phyloP scores from a whole-genome alignment of 1,140 invertebrate species.

The Zophobas atratus region DNA sequence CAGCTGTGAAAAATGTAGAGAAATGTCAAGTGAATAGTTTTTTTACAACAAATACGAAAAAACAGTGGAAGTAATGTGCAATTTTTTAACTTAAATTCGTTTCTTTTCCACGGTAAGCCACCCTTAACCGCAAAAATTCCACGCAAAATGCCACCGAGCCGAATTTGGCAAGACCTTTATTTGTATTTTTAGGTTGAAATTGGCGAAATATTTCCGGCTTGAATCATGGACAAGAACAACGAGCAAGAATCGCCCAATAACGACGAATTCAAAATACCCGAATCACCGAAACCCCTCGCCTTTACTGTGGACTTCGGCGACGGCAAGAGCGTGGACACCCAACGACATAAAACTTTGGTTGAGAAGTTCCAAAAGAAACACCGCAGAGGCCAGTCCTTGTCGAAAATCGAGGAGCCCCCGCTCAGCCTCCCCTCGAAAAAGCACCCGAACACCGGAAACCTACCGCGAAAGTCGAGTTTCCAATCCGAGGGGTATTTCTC shows the following conservation, averaged over 20 bases:
- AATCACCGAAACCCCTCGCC: constrained; percentile 69
- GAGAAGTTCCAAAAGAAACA: constrained; percentile 81
- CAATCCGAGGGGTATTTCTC: constrained; percentile 81
- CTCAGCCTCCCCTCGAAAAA: constrained; percentile 54
- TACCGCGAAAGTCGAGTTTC: constrained; percentile 74
- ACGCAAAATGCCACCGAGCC: background rate
- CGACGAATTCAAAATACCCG: constrained; percentile 51
- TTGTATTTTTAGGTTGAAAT: constrained; percentile 48
- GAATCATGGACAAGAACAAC: constrained; percentile 60
- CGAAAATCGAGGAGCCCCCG: constrained; percentile 70
- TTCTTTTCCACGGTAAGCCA: background rate
- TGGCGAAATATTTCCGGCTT: constrained; percentile 53
- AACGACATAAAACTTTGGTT: constrained; percentile 76
- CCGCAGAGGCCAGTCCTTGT: constrained; percentile 79
- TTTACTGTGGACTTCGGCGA: constrained; percentile 81
- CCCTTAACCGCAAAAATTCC: background rate
- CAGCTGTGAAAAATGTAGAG: constrained; percentile 35
- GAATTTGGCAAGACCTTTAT: constrained; percentile 31
- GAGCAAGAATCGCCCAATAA: constrained; percentile 40
- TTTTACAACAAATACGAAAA: background rate
- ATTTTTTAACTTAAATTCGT: background rate
- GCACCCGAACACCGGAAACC: constrained; percentile 67
- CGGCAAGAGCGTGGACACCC: constrained; percentile 74
- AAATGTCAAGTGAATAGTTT: constrained; percentile 28
- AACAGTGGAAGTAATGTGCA: constrained; percentile 30